A percentile compares a stretch with the other conserved stretches of the same genome.
Evolutionary conservation across 2,888 invertebrate genomes (phyloP).

Genomic region (Eretmocerus hayati): DNA sequence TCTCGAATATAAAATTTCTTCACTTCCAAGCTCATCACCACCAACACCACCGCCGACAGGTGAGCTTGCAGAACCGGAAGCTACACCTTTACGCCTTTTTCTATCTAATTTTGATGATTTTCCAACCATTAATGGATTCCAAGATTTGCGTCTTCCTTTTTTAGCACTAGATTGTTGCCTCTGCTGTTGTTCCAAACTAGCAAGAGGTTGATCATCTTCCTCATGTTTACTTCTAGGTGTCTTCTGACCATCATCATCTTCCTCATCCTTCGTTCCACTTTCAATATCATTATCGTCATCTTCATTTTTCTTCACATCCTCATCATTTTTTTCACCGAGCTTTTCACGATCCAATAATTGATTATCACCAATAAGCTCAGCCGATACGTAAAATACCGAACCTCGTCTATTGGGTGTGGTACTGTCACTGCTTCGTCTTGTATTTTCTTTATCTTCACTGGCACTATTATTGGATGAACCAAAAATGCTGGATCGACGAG

Average conservation of each 20-base stretch:
- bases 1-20: constrained; percentile 47
- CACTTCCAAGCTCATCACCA: constrained; percentile 47
- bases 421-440: constrained; percentile 8
- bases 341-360: not conserved
- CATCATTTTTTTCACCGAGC: not conserved
- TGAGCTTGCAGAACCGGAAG: not conserved
- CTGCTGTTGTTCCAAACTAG: no score
- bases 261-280: constrained; percentile 18
- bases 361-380: constrained; percentile 34
- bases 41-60: no score
- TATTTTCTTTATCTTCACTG: constrained; percentile 33
- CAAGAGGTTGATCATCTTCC: constrained; percentile 32
- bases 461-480: no score
- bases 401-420: constrained; percentile 30
- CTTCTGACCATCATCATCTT: no score
- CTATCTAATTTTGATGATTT: constrained; percentile 40
- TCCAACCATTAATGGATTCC: constrained; percentile 47
- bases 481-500: constrained; percentile 36
- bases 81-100: constrained; percentile 51
- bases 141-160: constrained; percentile 58
- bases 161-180: no score
- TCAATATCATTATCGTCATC: constrained; percentile 22
- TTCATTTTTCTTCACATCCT: constrained; percentile 30
- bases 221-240: constrained; percentile 45
- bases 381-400: constrained; percentile 42